phyloP scores from a whole-genome alignment of 2,888 invertebrate species.

The Parnassius mnemosyne region DNA sequence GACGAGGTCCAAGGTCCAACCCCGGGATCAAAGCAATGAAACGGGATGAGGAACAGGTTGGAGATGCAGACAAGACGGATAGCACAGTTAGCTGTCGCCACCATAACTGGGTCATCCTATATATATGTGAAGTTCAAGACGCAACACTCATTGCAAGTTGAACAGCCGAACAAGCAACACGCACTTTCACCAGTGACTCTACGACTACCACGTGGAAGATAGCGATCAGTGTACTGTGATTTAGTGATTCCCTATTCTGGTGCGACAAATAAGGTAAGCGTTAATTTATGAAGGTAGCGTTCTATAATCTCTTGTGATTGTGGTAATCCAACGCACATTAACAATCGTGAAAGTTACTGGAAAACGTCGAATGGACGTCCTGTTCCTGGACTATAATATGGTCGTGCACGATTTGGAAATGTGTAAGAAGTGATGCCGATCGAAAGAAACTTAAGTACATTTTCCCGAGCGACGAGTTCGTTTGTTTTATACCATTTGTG shows the following conservation, averaged over 20 bases:
- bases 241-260: slow-evolving; percentile 60
- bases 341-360: slow-evolving; percentile 30
- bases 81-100: slow-evolving; percentile 76
- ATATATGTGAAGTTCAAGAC: slow-evolving; percentile 93
- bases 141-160: slow-evolving; percentile 82
- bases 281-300: slow-evolving; percentile 34
- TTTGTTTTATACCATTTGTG: slow-evolving; percentile 11
- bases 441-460: not conserved
- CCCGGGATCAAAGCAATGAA: slow-evolving; percentile 41
- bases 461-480: not conserved
- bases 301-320: slow-evolving; percentile 42
- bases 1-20: slow-evolving; percentile 44
- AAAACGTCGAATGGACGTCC: slow-evolving; percentile 1
- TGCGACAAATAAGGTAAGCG: slow-evolving; percentile 65
- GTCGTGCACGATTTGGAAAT: slow-evolving; percentile 3
- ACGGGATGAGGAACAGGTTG: slow-evolving; percentile 66
- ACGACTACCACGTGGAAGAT: slow-evolving; percentile 60
- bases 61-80: slow-evolving; percentile 54
- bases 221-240: slow-evolving; percentile 61
- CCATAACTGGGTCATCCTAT: slow-evolving; percentile 89
- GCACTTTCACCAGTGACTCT: slow-evolving; percentile 73
- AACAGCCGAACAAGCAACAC: slow-evolving; percentile 70
- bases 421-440: slow-evolving; percentile 12
- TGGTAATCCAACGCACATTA: slow-evolving; percentile 33
- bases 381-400: slow-evolving; percentile 1